Evolutionary conservation across 2,113 vertebrate genomes (phyloP), one percentile per base, ranked within the genome.

Genomic region (Solea solea): DNA sequence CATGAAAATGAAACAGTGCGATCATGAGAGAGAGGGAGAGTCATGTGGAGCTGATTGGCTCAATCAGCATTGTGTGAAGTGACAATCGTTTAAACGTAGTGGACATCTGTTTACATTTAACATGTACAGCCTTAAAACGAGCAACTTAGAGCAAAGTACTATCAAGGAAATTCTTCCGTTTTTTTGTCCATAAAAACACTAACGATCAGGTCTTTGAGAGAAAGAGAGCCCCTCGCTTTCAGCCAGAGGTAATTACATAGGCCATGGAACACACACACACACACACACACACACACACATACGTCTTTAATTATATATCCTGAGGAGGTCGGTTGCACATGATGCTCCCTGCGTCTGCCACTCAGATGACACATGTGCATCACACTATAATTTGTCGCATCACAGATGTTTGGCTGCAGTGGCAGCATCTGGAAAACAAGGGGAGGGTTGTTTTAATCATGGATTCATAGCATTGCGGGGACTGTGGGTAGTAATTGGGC

Each of bases 281-380:
- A 79, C 69, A 75, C 28, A 66, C 62, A 78, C 15, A 12, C 65
- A 65, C 61, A 61, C 68, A 75, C 48, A 74, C 70, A 64, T 48
- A 72, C 9, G 41, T 11, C 21, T 73, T 69, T 74, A 86, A 90
- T 86, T 81, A 88, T 64, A 89, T 60, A 60, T 86, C 80, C 57
- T 5, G 52, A 53, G 54, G 70, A 62, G 25, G 54, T 50, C 44
- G 45, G 44, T 40, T 59, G 70, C 72, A 64, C 34, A 46, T 34
- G 64, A 63, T 7, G 7, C 25, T 74, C 58, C 39, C 27, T 41
- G 59, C 76, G 11, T 28, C 53, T 69, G 63, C 63, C 59, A 55
- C 64, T 86, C 74, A 68, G 66, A 77, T 9, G 7, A 76, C 75
- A 70, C 54, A 28, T 39, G 7, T 28, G 50, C 58, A 52, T 55